Base-by-base conservation (phyloP, 2,113 vertebrate genomes). In the Orthonyx spaldingii region DNA sequence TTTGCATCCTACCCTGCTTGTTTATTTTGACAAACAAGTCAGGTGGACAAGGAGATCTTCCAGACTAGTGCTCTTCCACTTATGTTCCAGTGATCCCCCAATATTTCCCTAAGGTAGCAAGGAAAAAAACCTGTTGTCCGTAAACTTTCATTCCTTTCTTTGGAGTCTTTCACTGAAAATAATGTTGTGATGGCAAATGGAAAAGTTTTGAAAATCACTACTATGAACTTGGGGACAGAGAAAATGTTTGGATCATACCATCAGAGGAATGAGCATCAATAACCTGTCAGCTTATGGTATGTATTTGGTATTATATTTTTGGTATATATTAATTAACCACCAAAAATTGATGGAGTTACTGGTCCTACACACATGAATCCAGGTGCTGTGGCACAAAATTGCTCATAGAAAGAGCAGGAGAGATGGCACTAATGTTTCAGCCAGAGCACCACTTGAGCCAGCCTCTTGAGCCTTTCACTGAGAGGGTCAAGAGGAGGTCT, bases 201-300 rank as follows among this genome's bases (percentile, higher is more conserved):
- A 49, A 49, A 72, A 42, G 16, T 26, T 30, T 9, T 69, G 53
- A 56, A 77, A 92, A 52, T 6, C 21, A 66, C 5, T 65, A 7
- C 22, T 57, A 1, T 37, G 19, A 41, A 19, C 6, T 63, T 70
- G 11, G 9, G 39, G 27, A 69, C 44, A 55, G 81, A 84, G 33
- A 23, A 76, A 57, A 55, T 53, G 5, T 9, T 46, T 50, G 39
- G 28, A n/a, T 23, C 12, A 22, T 49, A 37, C 18, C 33, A 16
- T 74, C 42, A 61, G 33, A 42, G 49, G 4, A n/a, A 26, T 0
- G 8, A 32, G 9, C 3, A 0, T 69, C 56, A 77, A 6, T 76
- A 72, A 56, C 0, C 1, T 60, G 20, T 27, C 42, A 66, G 30
- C 21, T 61, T 78, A 52, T 87, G 41, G 13, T 64, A 20, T 17